Evolutionary conservation across 37 sponge, comb jelly and placozoan genomes (phyloP).

Genomic region (Diacarnus erythraeanus): DNA sequence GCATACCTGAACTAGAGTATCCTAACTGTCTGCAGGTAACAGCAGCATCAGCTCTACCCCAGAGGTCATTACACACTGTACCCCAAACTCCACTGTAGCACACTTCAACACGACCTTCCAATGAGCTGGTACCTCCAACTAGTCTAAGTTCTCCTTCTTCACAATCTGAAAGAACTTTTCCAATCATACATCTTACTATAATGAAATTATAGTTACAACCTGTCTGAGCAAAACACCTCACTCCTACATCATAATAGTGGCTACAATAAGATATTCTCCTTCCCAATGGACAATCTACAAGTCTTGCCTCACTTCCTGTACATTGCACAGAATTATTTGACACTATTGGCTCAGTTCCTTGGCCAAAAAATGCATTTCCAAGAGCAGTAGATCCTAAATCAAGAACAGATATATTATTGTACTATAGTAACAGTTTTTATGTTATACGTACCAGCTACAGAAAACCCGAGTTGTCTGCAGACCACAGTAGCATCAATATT

Average conservation of each 20-base stretch:
- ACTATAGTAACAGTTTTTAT: too few species aligned
- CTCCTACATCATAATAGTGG: background rate
- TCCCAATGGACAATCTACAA: background rate
- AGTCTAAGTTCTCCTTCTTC: background rate
- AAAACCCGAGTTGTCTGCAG: background rate
- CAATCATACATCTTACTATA: too few species aligned
- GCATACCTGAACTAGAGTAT: background rate
- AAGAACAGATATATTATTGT: background rate
- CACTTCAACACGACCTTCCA: slow-evolving; percentile 8
- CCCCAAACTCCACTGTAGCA: slow-evolving; percentile 3
- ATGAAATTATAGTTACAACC: too few species aligned
- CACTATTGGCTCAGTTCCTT: background rate
- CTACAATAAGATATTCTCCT: background rate
- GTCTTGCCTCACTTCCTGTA: background rate
- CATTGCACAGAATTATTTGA: background rate
- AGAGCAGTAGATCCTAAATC: background rate
- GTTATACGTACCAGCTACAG: background rate
- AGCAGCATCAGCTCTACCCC: background rate
- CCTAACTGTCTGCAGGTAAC: slow-evolving; percentile 13
- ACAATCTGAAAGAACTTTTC: background rate
- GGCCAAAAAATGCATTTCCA: background rate
- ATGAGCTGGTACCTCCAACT: background rate
- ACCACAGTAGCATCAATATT: background rate
- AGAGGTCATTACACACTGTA: slow-evolving; percentile 7
- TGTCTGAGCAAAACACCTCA: too few species aligned